phyloP scores from a whole-genome alignment of 2,888 invertebrate species.

The Drosophila percnosoma region DNA sequence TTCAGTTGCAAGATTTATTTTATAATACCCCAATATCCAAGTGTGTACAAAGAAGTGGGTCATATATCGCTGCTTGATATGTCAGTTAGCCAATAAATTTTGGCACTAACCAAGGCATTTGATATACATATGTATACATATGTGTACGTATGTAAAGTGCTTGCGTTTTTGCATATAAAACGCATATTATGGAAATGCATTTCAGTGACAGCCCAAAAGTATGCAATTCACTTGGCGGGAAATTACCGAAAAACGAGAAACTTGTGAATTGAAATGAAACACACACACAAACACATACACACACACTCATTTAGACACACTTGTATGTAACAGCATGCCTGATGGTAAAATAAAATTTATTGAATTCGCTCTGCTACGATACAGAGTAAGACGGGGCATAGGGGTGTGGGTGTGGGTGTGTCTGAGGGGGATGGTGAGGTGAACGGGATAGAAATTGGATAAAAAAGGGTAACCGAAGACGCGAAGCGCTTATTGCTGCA shows the following conservation, averaged over 20 bases:
- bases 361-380: slow-evolving; percentile 40
- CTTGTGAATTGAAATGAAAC: slow-evolving; percentile 53
- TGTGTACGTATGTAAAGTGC: slow-evolving; percentile 4
- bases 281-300: neutral
- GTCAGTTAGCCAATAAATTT: slow-evolving; percentile 46
- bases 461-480: slow-evolving; percentile 16
- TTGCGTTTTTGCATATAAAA: slow-evolving; percentile 59
- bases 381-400: neutral
- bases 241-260: slow-evolving; percentile 33
- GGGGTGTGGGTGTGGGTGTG: neutral
- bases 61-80: slow-evolving; percentile 20
- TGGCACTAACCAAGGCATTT: slow-evolving; percentile 16
- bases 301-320: neutral
- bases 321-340: slow-evolving; percentile 17
- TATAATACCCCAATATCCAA: neutral
- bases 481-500: slow-evolving; percentile 62
- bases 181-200: slow-evolving; percentile 64
- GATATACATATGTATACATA: slow-evolving; percentile 4
- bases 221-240: slow-evolving; percentile 44
- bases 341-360: slow-evolving; percentile 56
- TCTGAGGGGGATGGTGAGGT: neutral
- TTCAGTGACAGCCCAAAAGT: slow-evolving; percentile 55
- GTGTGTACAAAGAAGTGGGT: neutral
- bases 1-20: neutral
- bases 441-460: slow-evolving; percentile 7